Evolutionary conservation across 2,797 vertebrate species (phyloP), one percentile per base, ranked within the genome.

Genomic region (Cephalopachus bancanus): DNA sequence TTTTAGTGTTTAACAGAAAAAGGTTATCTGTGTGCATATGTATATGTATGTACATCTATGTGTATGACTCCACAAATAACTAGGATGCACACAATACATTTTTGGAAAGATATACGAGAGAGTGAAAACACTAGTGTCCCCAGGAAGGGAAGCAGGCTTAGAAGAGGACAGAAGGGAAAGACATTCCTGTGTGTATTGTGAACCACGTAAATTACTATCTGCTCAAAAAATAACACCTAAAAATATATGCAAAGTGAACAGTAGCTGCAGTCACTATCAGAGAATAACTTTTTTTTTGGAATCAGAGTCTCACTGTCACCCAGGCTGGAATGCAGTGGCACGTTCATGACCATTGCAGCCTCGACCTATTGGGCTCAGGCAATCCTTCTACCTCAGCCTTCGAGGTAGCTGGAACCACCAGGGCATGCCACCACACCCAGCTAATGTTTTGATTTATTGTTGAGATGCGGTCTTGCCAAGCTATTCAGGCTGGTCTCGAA

Each of bases 41-140:
- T 15, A 22, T 5, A 10, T 69, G 20, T 10, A 7, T 44, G 28
- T 44, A 9, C 5, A 51, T 26, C 62, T 59, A 15, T 0, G 0
- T 65, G 2, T 64, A 30, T 78, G 15, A 10, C 79, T 53, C 33
- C 4, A 60, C 2, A 10, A 76, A 1, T 83, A 62, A 81, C 57
- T 20, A 72, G 2, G 14, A 87, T 22, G 1, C 10, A 75, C 1
- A 69, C 69, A 57, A 64, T 83, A 26, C 26, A 65, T 69, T 51
- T 67, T 92, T 88, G 60, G n/a, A 86, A 84, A 93, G 30, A 84
- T 3, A 75, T 14, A 57, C 4, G 76, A 91, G 37, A 79, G 92
- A 94, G n/a, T 79, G 44, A 92, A 86, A 89, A 69, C 10, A 78
- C 37, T n/a, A 37, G 19, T 83, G 26, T 83, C 28, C 22, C 37